Percentiles rank a stretch among this genome's conserved stretches.
These are phyloP conservation scores for Dipodomys merriami DNA, from an alignment of 2,113 vertebrate species.

Conservation along the genomic window DNA sequence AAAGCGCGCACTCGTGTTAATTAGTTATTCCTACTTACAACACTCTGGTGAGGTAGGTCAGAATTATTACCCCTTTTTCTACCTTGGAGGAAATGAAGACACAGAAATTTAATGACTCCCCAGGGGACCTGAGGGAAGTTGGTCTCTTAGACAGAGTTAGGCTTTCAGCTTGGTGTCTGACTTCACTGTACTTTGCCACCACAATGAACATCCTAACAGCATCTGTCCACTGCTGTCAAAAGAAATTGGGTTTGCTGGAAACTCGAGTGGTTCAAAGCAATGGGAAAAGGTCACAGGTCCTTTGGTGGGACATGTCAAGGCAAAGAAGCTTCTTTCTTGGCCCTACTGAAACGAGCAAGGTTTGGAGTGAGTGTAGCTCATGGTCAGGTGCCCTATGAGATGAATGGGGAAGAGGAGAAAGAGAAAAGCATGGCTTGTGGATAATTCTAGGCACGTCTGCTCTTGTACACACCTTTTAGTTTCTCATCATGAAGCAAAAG, in stretches of 20 bases:
- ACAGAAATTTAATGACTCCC: slow-evolving; percentile 70
- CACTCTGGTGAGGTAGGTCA: slow-evolving; percentile 54
- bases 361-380: neutral
- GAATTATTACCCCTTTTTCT: slow-evolving; percentile 51
- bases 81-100: slow-evolving; percentile 73
- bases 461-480: neutral
- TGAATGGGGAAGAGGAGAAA: neutral
- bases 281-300: neutral
- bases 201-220: neutral
- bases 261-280: neutral
- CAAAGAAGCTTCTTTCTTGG: neutral
- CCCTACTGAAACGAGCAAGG: neutral
- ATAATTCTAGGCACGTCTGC: neutral
- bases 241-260: neutral
- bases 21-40: slow-evolving; percentile 61
- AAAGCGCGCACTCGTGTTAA: slow-evolving; percentile 52
- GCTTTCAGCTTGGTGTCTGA: slow-evolving; percentile 43
- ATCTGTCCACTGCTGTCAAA: neutral
- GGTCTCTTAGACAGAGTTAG: slow-evolving; percentile 36
- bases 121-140: slow-evolving; percentile 54
- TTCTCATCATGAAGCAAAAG: neutral
- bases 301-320: neutral
- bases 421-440: fast-evolving
- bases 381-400: neutral
- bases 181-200: neutral